Conservation (phyloP, 1,140 invertebrate species). For the Drosophila sucinea region DNA sequence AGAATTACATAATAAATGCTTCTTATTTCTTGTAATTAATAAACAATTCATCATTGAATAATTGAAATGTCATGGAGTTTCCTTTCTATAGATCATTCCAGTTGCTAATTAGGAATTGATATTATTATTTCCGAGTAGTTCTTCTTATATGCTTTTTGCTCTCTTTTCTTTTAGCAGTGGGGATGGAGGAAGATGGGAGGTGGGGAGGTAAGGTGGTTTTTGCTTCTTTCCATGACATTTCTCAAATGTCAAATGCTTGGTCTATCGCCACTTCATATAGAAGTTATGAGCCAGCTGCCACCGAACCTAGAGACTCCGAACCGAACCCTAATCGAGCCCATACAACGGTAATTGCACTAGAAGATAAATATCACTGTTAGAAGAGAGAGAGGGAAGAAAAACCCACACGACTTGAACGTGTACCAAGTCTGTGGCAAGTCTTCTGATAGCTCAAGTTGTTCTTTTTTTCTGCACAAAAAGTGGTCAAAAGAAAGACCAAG, state of each 20-base stretch:
- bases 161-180: neutral
- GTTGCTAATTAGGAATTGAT: neutral
- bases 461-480: constrained; percentile 59
- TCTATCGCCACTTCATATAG: constrained; percentile 46
- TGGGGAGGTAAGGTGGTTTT: neutral
- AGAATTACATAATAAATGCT: no score
- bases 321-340: constrained; percentile 72
- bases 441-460: constrained; percentile 50
- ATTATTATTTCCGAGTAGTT: constrained; percentile 10
- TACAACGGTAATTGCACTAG: constrained; percentile 77
- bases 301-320: constrained; percentile 23
- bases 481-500: constrained; percentile 50
- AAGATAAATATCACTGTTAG: constrained; percentile 79
- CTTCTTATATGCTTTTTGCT: neutral
- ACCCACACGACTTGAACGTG: constrained; percentile 60
- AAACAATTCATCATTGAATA: neutral
- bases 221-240: constrained; percentile 31
- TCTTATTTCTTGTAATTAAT: neutral
- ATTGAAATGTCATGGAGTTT: neutral
- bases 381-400: constrained; percentile 29
- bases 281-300: constrained; percentile 69
- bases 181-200: no score
- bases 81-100: neutral
- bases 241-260: constrained; percentile 39
- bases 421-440: constrained; percentile 51